A percentile compares a stretch with the other conserved stretches of the same genome.
Evolutionary conservation across 2,888 invertebrate species (phyloP).

Genomic region (Pseudococcus jackbeardsleyi): DNA sequence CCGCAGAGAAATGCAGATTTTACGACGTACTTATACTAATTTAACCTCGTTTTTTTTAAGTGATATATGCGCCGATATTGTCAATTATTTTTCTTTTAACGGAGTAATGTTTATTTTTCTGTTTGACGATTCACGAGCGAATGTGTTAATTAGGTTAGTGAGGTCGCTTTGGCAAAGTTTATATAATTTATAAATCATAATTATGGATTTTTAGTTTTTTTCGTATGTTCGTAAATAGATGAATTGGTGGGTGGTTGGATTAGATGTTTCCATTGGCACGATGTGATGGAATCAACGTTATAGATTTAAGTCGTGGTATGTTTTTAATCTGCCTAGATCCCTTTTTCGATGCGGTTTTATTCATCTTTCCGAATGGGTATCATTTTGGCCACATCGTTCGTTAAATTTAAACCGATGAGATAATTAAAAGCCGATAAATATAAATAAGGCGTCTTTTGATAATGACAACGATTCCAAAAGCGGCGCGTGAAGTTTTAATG

Average conservation of each 20-base stretch:
- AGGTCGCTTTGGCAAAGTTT: not conserved
- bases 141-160: conserved; percentile 9
- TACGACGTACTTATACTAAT: not conserved
- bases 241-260: too few relatives aligned
- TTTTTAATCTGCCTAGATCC: not conserved
- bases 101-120: not conserved
- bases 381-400: not conserved
- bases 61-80: conserved; percentile 7
- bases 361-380: not conserved
- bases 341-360: not conserved
- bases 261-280: too few relatives aligned
- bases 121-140: not conserved
- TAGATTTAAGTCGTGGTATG: not conserved
- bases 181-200: not conserved
- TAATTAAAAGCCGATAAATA: conserved; percentile 31
- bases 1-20: not conserved
- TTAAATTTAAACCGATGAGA: not conserved
- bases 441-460: conserved; percentile 17
- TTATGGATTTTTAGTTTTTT: not conserved
- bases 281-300: too few relatives aligned
- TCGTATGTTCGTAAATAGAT: not conserved
- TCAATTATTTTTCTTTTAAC: conserved; percentile 16
- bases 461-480: not conserved
- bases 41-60: not conserved
- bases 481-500: conserved; percentile 18